Conservation (phyloP, 2,888 invertebrate species). For the Linnaemya vulpina region DNA sequence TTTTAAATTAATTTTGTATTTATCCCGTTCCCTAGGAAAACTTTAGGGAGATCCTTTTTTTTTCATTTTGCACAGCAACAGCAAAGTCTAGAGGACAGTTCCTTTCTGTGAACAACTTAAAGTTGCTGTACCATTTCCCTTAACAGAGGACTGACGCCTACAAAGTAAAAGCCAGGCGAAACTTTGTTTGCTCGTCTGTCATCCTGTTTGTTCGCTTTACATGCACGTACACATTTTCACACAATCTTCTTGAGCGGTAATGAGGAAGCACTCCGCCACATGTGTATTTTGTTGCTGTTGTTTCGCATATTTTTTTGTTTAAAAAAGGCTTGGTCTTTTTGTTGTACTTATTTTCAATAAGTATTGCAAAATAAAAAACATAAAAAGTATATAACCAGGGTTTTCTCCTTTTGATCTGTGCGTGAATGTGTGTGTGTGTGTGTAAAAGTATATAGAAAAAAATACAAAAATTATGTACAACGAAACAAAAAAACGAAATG, state of each 20-base stretch:
- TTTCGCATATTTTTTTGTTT: neutral
- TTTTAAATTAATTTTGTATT: neutral
- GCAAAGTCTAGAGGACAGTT: neutral
- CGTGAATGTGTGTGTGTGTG: neutral
- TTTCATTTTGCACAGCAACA: conserved; percentile 15
- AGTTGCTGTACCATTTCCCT: conserved; percentile 48
- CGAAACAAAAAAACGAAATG: conserved; percentile 53
- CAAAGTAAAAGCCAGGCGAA: conserved; percentile 38
- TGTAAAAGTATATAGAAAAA: conserved; percentile 58
- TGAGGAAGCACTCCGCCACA: conserved; percentile 55
- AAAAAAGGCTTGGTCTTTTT: conserved; percentile 68
- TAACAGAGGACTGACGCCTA: conserved; percentile 61
- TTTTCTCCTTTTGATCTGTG: conserved; percentile 59
- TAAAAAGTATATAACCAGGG: conserved; percentile 61
- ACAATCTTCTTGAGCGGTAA: conserved; percentile 37
- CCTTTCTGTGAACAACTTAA: neutral
- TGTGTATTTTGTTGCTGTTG: conserved; percentile 23
- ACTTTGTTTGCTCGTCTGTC: conserved; percentile 31
- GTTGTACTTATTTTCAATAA: conserved; percentile 62
- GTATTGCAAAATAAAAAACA: conserved; percentile 45
- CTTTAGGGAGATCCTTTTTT: neutral
- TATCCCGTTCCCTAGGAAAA: neutral
- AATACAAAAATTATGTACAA: conserved; percentile 53
- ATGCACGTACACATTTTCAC: conserved; percentile 28
- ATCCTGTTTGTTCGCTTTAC: conserved; percentile 19